Base-by-base conservation (phyloP, 2,888 invertebrate species). In the Enchytraeus crypticus region DNA sequence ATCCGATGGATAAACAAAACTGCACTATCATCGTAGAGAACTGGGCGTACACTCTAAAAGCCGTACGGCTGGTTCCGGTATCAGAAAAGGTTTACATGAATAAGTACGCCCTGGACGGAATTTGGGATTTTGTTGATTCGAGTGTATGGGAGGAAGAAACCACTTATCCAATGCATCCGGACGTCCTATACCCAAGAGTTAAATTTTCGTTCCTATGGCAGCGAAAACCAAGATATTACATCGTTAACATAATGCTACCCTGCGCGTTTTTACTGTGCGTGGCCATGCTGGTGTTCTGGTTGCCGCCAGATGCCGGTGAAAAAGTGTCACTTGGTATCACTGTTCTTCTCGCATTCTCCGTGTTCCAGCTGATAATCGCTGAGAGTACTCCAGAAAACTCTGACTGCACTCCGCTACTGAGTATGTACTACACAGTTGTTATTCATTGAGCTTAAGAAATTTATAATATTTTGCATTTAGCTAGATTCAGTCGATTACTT, bases 241-340 rank as follows among this genome's bases (percentile, higher is more conserved):
- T 64, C 32, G 38, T 62, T 27, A 62, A 62, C 60, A 64, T 64
- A n/a, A 51, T 64, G 18, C 23, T 53, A 2, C 64, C 64, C 33
- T 60, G 60, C 32, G 30, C 43, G 43, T 59, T 64, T 34, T 38
- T 62, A 33, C 53, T 62, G 18, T 34, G 49, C 46, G 55, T 64
- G 33, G 45, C 64, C 23, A 53, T 62, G 33, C 27, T 47, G 26
- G 58, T 62, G 45, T 64, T 64, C 62, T 64, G 64, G 64, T 55
- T 64, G 51, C 64, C 64, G 5, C 59, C 62, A 18, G 64, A 64
- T 33, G 51, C 62, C 3, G 64, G 64, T 3, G 64, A 64, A 47
- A 64, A 64, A 61, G 62, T 64, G 11, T 62, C 62, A 3, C 62
- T 64, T 8, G 64, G 64, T 3, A 55, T 64, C 11, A 64, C 64